Base-by-base conservation (phyloP, 2,113 vertebrate genomes). In the Sturnira hondurensis region DNA sequence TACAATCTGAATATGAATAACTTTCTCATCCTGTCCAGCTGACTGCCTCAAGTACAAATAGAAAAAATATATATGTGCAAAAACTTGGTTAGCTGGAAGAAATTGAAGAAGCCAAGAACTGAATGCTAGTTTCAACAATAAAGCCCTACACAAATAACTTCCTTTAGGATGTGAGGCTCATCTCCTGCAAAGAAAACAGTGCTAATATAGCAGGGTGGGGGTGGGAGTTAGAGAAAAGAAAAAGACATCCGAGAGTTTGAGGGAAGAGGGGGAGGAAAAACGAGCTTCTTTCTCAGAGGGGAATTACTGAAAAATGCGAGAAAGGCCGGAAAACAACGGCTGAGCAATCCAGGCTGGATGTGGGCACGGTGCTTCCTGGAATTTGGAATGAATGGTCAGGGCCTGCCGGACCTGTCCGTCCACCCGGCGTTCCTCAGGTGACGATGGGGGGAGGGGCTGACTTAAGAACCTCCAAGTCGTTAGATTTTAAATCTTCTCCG, bases 1-100 rank as follows among this genome's bases (percentile, higher is more conserved):
- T 67, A 73, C 47, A 80, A 68, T 81, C 41, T 74, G 78, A 92
- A 84, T 88, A 94, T 70, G 93, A 94, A 68, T 90, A 86, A 82
- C 38, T 94, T 43, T 82, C 68, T 73, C 50, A 81, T 95, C 65
- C 52, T 92, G 84, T 81, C 56, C 82, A 91, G 76, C 76, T 76
- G 93, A 84, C 43, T 56, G 41, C 22, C 54, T 77, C 38, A 54
- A 67, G 52, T n/a, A 93, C 7, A 33, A 56, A 58, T 12, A 87
- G 28, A 80, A 36, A 24, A 43, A 63, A 45, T 43, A 24, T 9
- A 36, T 45, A 54, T 31, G n/a, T 19, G 2, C 50, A 80, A 7
- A 54, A 52, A 92, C 82, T 41, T 63, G 36, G 26, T 28, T 56
- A 38, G 71, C 56, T 94, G 93, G 80, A 89, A 93, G 86, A 94